phyloP scores from a whole-genome alignment of 2,888 invertebrate species.

The Ommatoiulus sabulosus region DNA sequence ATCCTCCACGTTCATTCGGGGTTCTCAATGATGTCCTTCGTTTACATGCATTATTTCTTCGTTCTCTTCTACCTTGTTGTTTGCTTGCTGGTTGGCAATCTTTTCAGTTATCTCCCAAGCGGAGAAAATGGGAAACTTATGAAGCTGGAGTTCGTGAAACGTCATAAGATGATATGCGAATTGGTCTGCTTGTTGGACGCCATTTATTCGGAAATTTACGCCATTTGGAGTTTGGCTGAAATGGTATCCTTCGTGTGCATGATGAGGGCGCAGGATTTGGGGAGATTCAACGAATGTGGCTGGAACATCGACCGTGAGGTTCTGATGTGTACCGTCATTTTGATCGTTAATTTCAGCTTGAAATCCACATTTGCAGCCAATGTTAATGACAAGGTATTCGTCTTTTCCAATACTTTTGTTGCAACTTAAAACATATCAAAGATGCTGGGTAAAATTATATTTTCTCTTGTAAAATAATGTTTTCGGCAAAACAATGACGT shows the following conservation, averaged over 20 bases:
- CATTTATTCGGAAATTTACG: not conserved
- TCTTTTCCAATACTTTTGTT: not conserved
- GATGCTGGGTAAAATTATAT: no score
- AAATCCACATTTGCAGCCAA: not conserved
- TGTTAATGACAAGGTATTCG: slow-evolving; percentile 42
- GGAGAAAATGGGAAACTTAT: not conserved
- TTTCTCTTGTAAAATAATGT: no score
- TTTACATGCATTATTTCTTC: not conserved
- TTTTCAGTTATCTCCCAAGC: not conserved
- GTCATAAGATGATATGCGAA: not conserved
- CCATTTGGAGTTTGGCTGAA: not conserved
- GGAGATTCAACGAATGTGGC: not conserved
- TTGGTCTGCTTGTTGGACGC: not conserved
- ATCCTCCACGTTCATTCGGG: no score
- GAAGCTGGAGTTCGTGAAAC: not conserved
- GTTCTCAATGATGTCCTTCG: no score
- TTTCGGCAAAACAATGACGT: no score
- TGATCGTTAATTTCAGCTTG: not conserved
- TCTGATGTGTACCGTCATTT: not conserved
- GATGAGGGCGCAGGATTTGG: not conserved
- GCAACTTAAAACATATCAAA: no score
- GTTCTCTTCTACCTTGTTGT: not conserved
- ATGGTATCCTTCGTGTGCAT: not conserved
- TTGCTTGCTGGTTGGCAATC: not conserved
- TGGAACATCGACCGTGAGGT: not conserved